Evolutionary conservation across 1,140 invertebrate species (phyloP), one percentile per base, ranked within the genome.

Genomic region (Zaprionus nigranus): DNA sequence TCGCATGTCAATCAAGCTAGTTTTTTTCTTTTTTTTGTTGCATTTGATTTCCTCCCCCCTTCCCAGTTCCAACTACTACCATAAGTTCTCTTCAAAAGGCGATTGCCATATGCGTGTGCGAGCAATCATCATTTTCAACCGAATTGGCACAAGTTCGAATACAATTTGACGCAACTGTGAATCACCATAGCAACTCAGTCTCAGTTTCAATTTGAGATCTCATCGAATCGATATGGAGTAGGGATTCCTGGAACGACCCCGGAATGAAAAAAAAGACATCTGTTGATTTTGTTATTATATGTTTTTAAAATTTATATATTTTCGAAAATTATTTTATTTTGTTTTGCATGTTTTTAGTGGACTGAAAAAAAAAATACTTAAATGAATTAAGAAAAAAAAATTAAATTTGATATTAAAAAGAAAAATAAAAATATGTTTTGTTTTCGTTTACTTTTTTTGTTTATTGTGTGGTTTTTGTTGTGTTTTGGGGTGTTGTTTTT

Each of bases 381-480:
- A 60, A 60, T 65, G 49, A 49, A 62, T 43, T 73, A 77, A 17
- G 38, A 59, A 54, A 38, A 36, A 17, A 71, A 20, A 26, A 46
- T 22, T 49, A 54, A 58, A 38, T 24, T 56, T 81, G 63, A 63
- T 46, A 78, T 79, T 34, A 11, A 34, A 34, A 11, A 34, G 30
- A 70, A 57, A 61, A 57, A 67, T 26, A 40, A n/a, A 75, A 75
- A 87, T 78, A 78, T 72, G 56, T 70, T 87, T 80, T 72, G 62
- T 75, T 75, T 30, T 66, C 70, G 26, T 63, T 66, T 74, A 71
- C 46, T 60, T 67, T 60, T 67, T 40, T 46, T 75, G 43, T 87
- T 78, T 83, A 71, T 79, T 86, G 78, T 85, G 75, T 75, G 63
- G 53, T 66, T 66, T 51, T 67, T 82, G 71, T 59, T 63, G 30